A percentile compares a stretch with the other conserved stretches of the same genome.
Evolutionary conservation across 2,797 vertebrate genomes (phyloP).

Genomic region (Pantherophis alleghaniensis): DNA sequence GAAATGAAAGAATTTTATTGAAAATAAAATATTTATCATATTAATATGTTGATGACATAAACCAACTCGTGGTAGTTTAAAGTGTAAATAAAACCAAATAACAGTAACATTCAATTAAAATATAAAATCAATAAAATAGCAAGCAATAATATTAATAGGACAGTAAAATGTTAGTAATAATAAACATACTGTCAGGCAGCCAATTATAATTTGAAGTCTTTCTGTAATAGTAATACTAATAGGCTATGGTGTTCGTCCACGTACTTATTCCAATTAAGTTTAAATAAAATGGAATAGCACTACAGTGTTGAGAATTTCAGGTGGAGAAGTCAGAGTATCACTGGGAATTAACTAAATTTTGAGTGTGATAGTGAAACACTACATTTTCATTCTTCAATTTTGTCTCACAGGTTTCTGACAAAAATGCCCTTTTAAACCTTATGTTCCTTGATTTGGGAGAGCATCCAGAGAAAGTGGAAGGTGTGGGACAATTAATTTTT

Average conservation of each 20-base stretch:
- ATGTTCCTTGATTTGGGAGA: constrained; percentile 85
- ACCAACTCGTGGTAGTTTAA: not conserved
- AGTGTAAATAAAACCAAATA: not conserved
- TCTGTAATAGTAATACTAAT: not conserved
- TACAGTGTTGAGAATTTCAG: not conserved
- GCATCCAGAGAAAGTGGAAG: constrained; percentile 84
- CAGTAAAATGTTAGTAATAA: not conserved
- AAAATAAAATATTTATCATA: not conserved
- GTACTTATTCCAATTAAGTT: constrained; percentile 28
- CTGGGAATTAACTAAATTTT: constrained; percentile 11
- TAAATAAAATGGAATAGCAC: constrained; percentile 12
- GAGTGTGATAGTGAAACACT: constrained; percentile 21
- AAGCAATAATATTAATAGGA: not conserved
- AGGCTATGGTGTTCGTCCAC: not conserved
- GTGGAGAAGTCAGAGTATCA: not conserved
- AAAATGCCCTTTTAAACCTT: constrained; percentile 81
- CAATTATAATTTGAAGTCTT: not conserved
- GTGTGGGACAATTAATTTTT: constrained; percentile 90
- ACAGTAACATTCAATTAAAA: not conserved
- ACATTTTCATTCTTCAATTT: constrained; percentile 13
- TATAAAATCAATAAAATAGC: not conserved
- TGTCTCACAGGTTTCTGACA: constrained; percentile 84
- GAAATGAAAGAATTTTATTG: not conserved
- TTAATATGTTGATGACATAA: not conserved
- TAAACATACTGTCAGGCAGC: not conserved